phyloP scores from a whole-genome alignment of 2,888 invertebrate genomes.

The Chromoteleia sp. region DNA sequence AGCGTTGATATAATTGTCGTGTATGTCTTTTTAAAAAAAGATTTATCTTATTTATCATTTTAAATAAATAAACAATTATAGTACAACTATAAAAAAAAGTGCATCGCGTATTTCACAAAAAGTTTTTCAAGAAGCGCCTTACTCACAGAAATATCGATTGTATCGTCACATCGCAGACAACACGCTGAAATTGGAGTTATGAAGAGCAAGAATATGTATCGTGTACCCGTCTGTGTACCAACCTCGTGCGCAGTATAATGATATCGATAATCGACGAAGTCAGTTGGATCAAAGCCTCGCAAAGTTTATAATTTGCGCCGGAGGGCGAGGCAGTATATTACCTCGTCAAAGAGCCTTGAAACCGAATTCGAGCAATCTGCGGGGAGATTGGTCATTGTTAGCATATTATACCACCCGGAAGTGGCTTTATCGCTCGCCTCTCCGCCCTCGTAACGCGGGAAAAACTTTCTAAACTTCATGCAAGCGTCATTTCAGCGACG shows the following conservation, averaged over 20 bases:
- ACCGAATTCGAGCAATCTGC: conserved; percentile 68
- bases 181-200: conserved; percentile 56
- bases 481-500: conserved; percentile 23
- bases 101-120: neutral
- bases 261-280: conserved; percentile 70
- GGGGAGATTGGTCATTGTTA: conserved; percentile 68
- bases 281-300: conserved; percentile 71
- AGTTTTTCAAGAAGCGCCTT: neutral
- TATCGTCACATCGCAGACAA: conserved; percentile 25
- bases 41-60: too few relatives aligned
- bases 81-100: too few relatives aligned
- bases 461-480: conserved; percentile 44
- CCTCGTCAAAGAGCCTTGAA: conserved; percentile 67
- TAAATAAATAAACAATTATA: too few relatives aligned
- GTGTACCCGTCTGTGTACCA: conserved; percentile 11
- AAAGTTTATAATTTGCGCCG: conserved; percentile 76
- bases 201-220: conserved; percentile 51
- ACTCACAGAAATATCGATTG: conserved; percentile 39
- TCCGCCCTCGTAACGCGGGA: neutral
- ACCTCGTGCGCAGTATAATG: conserved; percentile 52
- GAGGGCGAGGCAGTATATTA: conserved; percentile 67
- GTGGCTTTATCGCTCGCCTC: conserved; percentile 23
- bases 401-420: conserved; percentile 51
- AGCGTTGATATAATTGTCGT: too few relatives aligned
- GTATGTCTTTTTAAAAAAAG: too few relatives aligned